Base-by-base conservation (phyloP, 1,140 invertebrate species). In the Drosophila novamexicana region DNA sequence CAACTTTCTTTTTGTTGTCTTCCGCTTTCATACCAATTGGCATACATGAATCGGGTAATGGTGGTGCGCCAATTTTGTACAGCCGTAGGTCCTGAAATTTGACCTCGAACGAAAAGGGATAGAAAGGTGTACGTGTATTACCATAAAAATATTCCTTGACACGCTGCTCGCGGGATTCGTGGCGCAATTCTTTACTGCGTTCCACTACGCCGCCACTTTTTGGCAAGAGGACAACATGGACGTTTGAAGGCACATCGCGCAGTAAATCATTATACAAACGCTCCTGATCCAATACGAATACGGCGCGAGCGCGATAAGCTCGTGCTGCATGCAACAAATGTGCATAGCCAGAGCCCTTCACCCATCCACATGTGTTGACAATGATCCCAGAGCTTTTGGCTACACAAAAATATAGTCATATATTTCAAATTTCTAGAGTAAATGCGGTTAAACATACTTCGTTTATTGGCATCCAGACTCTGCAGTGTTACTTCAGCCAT, bases 361-460 rank as follows among this genome's bases (percentile, higher is more conserved):
- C 95, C 98, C 98, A 99, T 1, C 98, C 98, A 90, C 98, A 98
- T 0, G 99, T 99, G 91, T 99, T 99, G 56, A 99, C 98, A 39
- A 99, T 96, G 1, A 98, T 96, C n/a, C 99, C 99, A 34, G 98
- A 98, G 45, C 94, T 94, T 91, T 96, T 96, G 0, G 96, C 96
- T 96, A 89, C 9, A 93, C 79, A 92, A 93, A 44, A 14, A 39
- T 5, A 29, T 5, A 4, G 3, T 29, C 22, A 29, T 4, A 6
- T 39, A 34, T 36, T 18, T 69, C 18, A 6, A 6, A n/a, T n/a
- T n/a, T n/a, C n/a, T n/a, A n/a, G n/a, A n/a, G n/a, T n/a, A n/a
- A n/a, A n/a, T n/a, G n/a, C n/a, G n/a, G n/a, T n/a, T n/a, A n/a
- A n/a, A n/a, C n/a, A n/a, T n/a, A n/a, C n/a, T n/a, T n/a, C n/a